Base-by-base conservation (phyloP, 2,888 invertebrate genomes). In the Drosophila falleni region DNA sequence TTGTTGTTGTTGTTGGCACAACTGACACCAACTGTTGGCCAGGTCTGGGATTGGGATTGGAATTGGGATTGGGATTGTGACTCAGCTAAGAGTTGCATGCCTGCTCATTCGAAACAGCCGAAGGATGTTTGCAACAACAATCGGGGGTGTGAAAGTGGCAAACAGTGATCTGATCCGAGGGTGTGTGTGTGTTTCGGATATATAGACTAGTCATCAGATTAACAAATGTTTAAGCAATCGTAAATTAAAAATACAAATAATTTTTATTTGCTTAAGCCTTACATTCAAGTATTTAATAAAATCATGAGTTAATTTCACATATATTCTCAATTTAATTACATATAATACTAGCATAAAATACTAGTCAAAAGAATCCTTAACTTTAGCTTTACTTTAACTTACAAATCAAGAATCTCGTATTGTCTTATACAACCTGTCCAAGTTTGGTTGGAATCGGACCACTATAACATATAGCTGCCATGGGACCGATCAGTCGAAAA, bases 1-100 rank as follows among this genome's bases (percentile, higher is more conserved):
- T 13, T 72, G 67, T 44, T 51, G 44, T 26, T 67, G 49, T 37
- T 47, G 62, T 42, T 58, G 62, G 53, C 49, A 37, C 74, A 76
- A 77, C 75, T 76, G 87, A 79, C 79, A 74, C 85, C 87, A 83
- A 84, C 87, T 86, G 87, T 80, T 89, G 80, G 49, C 59, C 63
- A 55, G 51, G 61, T 66, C 54, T 8, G 59, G 31, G 35, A 69
- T 56, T 29, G 29, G 31, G 35, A 69, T 56, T 29, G 29, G 31
- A 31, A 69, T 56, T 79, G 64, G 64, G 70, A 54, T 59, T 79
- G 64, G 64, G 70, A 54, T 59, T 76, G 76, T 70, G 71, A 81
- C 68, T 79, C 78, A 78, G 78, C 78, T 55, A 33, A 37, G 39
- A 55, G 37, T 56, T 63, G 62, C 61, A 35, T 33, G 61, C 63